Evolutionary conservation across 2,113 vertebrate species (phyloP).

Genomic region (Protomyctophum bolini): DNA sequence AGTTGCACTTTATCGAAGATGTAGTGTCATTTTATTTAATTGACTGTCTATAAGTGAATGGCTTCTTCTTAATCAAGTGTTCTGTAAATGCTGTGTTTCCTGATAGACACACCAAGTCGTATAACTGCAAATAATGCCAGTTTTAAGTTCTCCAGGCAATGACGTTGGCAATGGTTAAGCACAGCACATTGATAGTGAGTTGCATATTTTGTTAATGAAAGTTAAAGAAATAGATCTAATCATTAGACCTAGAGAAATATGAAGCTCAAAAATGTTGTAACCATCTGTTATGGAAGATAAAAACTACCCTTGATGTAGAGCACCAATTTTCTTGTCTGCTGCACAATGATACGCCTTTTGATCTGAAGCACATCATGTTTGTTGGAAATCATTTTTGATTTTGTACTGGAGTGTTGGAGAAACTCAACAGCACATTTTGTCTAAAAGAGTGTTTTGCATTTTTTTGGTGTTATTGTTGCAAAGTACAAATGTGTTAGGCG

Average conservation of each 20-base stretch:
- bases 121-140: background rate
- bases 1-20: conserved; percentile 73
- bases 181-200: conserved; percentile 52
- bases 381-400: conserved; percentile 13
- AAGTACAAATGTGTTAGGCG: conserved; percentile 6
- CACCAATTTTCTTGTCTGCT: conserved; percentile 43
- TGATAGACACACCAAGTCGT: conserved; percentile 21
- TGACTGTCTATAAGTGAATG: conserved; percentile 38
- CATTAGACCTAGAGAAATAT: too few relatives aligned
- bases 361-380: conserved; percentile 46
- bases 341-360: conserved; percentile 45
- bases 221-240: conserved; percentile 11
- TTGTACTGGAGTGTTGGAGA: conserved; percentile 34
- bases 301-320: conserved; percentile 32
- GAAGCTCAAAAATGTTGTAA: too few relatives aligned
- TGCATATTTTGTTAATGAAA: conserved; percentile 15
- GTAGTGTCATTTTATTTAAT: conserved; percentile 51
- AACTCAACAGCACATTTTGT: conserved; percentile 9
- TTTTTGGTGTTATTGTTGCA: conserved; percentile 27
- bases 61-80: conserved; percentile 40
- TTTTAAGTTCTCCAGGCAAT: conserved; percentile 33
- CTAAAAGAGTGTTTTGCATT: conserved; percentile 18
- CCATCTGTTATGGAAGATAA: too few relatives aligned
- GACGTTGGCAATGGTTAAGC: conserved; percentile 37
- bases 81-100: conserved; percentile 28